A percentile compares a stretch with the other conserved stretches of the same genome.
Evolutionary conservation across 2,797 vertebrate genomes (phyloP).

Genomic region (Parotocinclus haroldoi): DNA sequence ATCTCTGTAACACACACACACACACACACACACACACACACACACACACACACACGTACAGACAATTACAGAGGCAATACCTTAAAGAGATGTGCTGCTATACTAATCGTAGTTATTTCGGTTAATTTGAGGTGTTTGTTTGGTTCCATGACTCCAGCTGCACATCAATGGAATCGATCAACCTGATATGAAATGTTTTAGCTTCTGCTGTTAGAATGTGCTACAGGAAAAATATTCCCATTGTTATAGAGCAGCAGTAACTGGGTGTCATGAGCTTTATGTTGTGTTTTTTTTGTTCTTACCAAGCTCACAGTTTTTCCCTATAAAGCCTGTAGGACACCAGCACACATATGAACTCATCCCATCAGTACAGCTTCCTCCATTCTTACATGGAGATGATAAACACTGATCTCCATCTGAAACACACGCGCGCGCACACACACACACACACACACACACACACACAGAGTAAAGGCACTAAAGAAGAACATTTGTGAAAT

Average conservation of each 20-base stretch:
- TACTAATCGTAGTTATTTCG: no score
- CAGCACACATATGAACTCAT: constrained; percentile 82
- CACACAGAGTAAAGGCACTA: background rate
- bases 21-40: constrained; percentile 4
- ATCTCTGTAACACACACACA: constrained; percentile 56
- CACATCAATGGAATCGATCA: no score
- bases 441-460: no score
- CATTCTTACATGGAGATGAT: constrained; percentile 84
- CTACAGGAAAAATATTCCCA: no score
- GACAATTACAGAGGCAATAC: background rate
- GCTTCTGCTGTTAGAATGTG: no score
- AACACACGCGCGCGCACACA: constrained; percentile 15
- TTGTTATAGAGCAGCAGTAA: no score
- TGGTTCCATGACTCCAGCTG: no score
- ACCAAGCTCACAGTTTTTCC: constrained; percentile 93
- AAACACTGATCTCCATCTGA: constrained; percentile 89
- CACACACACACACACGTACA: background rate
- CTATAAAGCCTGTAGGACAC: constrained; percentile 78
- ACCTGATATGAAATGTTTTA: no score
- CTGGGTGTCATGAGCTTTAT: no score
- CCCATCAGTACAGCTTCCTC: constrained; percentile 76
- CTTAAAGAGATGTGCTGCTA: no score
- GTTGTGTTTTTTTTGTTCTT: constrained; percentile 39
- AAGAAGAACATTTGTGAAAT: no score
- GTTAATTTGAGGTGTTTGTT: no score